Evolutionary conservation across 2,797 vertebrate species (phyloP), one percentile per base, ranked within the genome.

Genomic region (Gila robusta): DNA sequence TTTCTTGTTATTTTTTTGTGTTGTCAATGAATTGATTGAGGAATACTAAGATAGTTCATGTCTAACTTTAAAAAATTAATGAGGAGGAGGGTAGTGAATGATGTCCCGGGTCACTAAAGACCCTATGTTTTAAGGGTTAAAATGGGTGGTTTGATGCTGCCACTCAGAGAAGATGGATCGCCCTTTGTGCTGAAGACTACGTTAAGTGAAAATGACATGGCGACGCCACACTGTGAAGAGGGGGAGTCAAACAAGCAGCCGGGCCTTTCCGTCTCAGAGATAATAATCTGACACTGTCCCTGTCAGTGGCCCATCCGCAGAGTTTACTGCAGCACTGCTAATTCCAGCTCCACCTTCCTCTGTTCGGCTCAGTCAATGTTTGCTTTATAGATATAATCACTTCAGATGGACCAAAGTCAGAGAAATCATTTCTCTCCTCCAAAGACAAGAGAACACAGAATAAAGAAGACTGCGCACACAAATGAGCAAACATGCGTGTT

Each of bases 351-450:
- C 26, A 52, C 49, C 78, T 87, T 85, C 87, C 87, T 85, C 83
- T 83, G 7, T 87, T 90, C 81, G 12, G 91, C 89, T 94, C 91
- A 90, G 90, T 92, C 92, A 92, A 93, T 94, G 93, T 94, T 95
- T 91, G 93, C 88, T 92, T 92, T 90, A 92, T 91, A 86, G 91
- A 93, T 94, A 93, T 94, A 94, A 94, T 91, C 47, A 37, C 89
- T 89, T 92, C 90, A 92, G 94, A 93, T 91, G 87, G 92, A 87
- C 89, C 88, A 87, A 88, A 91, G 91, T 91, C 90, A 56, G 84
- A 82, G 84, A 92, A 93, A 92, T 93, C 77, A 82, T 79, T 73
- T 87, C 87, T 83, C 66, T 79, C 41, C 85, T 88, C 77, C 69
- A 37, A 76, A 91, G 91, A 93, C 92, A 91, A 92, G 91, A 91